phyloP scores from a whole-genome alignment of 2,888 invertebrate genomes.

The Drosophila subsilvestris region DNA sequence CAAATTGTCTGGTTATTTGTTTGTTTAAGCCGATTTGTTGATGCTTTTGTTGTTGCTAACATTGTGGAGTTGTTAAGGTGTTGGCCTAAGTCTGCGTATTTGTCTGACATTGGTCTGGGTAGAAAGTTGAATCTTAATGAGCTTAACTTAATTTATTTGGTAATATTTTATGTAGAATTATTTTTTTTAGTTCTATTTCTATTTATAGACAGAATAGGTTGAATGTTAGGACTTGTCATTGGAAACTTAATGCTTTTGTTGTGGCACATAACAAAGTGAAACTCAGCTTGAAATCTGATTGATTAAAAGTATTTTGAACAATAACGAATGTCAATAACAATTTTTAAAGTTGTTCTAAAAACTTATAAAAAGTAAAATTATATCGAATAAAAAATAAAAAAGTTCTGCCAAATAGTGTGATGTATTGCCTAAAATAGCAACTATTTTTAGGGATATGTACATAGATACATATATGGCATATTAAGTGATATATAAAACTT shows the following conservation, averaged over 20 bases:
- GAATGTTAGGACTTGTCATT: not conserved
- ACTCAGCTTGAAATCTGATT: too few species aligned
- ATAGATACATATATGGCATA: too few species aligned
- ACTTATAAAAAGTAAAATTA: too few species aligned
- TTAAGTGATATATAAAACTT: too few species aligned
- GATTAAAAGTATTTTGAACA: not conserved
- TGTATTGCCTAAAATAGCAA: too few species aligned
- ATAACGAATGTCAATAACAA: too few species aligned
- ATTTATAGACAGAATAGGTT: not conserved
- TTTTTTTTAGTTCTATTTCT: not conserved
- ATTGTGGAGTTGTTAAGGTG: constrained; percentile 30
- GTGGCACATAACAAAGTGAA: too few species aligned
- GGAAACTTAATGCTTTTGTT: not conserved
- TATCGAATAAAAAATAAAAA: too few species aligned
- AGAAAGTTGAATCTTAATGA: constrained; percentile 24
- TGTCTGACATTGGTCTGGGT: constrained; percentile 9
- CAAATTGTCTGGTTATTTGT: constrained; percentile 77
- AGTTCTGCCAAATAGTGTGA: too few species aligned
- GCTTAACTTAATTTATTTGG: constrained; percentile 21
- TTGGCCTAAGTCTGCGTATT: constrained; percentile 13
- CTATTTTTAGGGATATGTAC: too few species aligned
- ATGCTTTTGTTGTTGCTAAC: constrained; percentile 46
- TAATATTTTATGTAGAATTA: constrained; percentile 11
- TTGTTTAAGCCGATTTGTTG: constrained; percentile 72
- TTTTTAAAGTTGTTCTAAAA: too few species aligned